Base-by-base conservation (phyloP, 1,140 invertebrate species). In the Phymorhynchus buccinoides region DNA sequence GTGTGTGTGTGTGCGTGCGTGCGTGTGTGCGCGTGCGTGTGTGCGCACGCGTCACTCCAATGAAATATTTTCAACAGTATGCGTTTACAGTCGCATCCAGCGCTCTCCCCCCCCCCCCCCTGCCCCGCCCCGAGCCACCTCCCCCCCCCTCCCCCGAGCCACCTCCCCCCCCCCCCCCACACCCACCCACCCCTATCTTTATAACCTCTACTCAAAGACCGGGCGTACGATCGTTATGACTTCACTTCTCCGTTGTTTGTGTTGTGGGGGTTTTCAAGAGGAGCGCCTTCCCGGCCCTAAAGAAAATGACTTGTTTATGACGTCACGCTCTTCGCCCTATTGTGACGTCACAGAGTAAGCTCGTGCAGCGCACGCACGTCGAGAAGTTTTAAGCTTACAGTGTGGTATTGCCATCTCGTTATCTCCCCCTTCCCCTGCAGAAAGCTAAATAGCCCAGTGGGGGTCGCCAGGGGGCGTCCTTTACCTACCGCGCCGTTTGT, bases 361-460 rank as follows among this genome's bases (percentile, higher is more conserved):
- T 41, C 81, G 41, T 35, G 80, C 56, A 30, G n/a, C 41, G 16
- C 78, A 9, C 30, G 44, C 42, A 4, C 35, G 68, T 32, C 30
- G 35, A 37, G 35, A 75, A 37, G 73, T 48, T 41, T 37, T 9
- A 75, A 37, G 73, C 78, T 41, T 37, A n/a, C 41, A 39, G 80
- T 82, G 35, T 82, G 80, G 80, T 68, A 62, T 42, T 83, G 81
- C 81, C 81, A 83, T 83, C 81, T 83, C 81, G 81, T 83, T 83
- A 83, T 83, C 81, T 83, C 79, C 39, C 37, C 81, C 68, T 83
- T 30, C 48, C 56, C 81, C 80, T 66, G 73, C 73, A 71, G 62
- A n/a, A 83, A 83, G 81, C 81, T 83, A 83, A 83, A 83, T 83
- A 83, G 81, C 66, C 81, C 66, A 32, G 62, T 27, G 81, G 81